A percentile compares a stretch with the other conserved stretches of the same genome.
These are phyloP conservation scores for Nothoprocta pentlandii DNA, from an alignment of 2,113 vertebrate species.

Conservation along the genomic window DNA sequence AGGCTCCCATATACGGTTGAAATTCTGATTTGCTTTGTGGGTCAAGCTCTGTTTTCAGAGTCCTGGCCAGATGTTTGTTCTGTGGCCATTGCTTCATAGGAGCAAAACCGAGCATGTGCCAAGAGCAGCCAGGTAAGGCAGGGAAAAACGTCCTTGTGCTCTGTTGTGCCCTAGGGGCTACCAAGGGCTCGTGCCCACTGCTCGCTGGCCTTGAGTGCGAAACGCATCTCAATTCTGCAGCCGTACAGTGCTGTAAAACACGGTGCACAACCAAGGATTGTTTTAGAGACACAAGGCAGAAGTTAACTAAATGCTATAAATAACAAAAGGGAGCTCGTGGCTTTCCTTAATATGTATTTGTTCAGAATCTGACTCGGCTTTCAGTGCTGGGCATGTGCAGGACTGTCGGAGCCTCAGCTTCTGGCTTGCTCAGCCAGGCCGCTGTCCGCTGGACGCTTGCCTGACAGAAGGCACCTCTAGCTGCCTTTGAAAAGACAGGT, in stretches of 20 bases:
- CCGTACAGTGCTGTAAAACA: neutral
- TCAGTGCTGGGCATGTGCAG: neutral
- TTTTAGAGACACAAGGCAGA: neutral
- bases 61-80: neutral
- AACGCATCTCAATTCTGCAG: neutral
- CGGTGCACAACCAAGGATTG: neutral
- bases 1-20: neutral
- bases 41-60: neutral
- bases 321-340: neutral
- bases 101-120: fast-evolving
- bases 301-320: neutral
- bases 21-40: constrained; percentile 15
- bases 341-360: neutral
- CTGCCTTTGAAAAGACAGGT: neutral
- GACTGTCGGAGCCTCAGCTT: neutral
- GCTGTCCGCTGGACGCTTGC: neutral
- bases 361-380: neutral
- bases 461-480: neutral
- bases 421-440: too few species aligned
- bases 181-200: neutral
- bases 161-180: neutral
- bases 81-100: neutral
- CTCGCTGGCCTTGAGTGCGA: neutral
- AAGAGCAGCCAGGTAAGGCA: neutral
- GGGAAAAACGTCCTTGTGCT: neutral